These are phyloP conservation scores for Mya arenaria DNA, from an alignment of 1,140 invertebrate species.

Conservation along the genomic window DNA sequence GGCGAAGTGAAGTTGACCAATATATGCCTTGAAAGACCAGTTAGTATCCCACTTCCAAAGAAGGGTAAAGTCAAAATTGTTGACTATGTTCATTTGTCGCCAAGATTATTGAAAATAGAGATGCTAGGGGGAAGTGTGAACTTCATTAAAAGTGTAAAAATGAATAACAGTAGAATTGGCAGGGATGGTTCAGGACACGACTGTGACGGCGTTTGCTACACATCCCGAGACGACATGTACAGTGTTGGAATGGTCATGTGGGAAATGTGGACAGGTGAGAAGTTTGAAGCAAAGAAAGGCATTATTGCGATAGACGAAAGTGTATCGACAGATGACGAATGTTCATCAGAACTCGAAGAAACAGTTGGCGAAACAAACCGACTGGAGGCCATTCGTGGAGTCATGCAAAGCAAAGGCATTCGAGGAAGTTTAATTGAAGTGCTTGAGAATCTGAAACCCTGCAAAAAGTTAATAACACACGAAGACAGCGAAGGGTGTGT, in stretches of 20 bases:
- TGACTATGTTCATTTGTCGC: slow-evolving; percentile 50
- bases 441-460: too few species aligned
- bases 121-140: too few species aligned
- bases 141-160: too few species aligned
- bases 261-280: slow-evolving; percentile 50
- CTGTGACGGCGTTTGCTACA: slow-evolving; percentile 17
- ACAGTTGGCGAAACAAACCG: too few species aligned
- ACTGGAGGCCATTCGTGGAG: too few species aligned
- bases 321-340: too few species aligned
- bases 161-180: not conserved
- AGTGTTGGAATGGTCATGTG: slow-evolving; percentile 63
- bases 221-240: slow-evolving; percentile 60
- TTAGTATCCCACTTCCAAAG: not conserved
- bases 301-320: not conserved
- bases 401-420: too few species aligned
- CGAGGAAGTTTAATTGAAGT: too few species aligned
- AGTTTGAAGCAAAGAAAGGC: not conserved
- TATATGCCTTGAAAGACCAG: slow-evolving; percentile 22
- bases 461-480: too few species aligned
- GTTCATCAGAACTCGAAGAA: too few species aligned
- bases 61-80: not conserved
- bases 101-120: slow-evolving; percentile 38
- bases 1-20: slow-evolving; percentile 51
- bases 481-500: too few species aligned
- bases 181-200: not conserved